phyloP scores from a whole-genome alignment of 2,888 invertebrate species.

The Tenthredo mesomela region DNA sequence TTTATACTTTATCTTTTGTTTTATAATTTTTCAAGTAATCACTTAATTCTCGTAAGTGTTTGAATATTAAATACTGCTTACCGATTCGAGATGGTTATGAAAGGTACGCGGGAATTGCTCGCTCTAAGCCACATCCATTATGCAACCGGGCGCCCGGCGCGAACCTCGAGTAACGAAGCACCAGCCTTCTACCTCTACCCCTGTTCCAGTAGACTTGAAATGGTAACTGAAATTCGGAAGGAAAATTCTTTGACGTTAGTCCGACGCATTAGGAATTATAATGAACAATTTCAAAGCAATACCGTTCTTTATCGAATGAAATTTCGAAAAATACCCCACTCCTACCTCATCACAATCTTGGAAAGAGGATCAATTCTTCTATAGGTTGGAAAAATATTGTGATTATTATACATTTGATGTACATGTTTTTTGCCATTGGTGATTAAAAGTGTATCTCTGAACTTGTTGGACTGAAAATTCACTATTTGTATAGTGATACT shows the following conservation, averaged over 20 bases:
- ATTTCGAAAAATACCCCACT: background rate
- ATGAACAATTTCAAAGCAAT: background rate
- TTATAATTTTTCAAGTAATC: slow-evolving; percentile 9
- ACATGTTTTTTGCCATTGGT: too few relatives aligned
- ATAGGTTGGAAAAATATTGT: background rate
- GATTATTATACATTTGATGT: background rate
- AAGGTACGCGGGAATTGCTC: slow-evolving; percentile 31
- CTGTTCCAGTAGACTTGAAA: background rate
- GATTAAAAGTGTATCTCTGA: too few relatives aligned
- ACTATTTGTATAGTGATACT: too few relatives aligned
- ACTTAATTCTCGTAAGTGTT: slow-evolving; percentile 36
- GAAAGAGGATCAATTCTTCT: background rate
- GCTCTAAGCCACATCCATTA: slow-evolving; percentile 45
- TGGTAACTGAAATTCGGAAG: slow-evolving; percentile 26
- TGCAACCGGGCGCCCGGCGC: slow-evolving; percentile 34
- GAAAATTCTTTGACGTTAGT: background rate
- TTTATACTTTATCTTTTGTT: background rate
- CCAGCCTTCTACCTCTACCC: background rate
- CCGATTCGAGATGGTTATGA: slow-evolving; percentile 46
- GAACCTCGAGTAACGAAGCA: slow-evolving; percentile 20
- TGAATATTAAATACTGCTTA: slow-evolving; percentile 41
- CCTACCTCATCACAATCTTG: background rate
- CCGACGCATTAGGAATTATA: background rate
- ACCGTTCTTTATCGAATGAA: background rate
- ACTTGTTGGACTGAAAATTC: too few relatives aligned